phyloP scores from a whole-genome alignment of 2,113 vertebrate species.

The Perognathus longimembris region DNA sequence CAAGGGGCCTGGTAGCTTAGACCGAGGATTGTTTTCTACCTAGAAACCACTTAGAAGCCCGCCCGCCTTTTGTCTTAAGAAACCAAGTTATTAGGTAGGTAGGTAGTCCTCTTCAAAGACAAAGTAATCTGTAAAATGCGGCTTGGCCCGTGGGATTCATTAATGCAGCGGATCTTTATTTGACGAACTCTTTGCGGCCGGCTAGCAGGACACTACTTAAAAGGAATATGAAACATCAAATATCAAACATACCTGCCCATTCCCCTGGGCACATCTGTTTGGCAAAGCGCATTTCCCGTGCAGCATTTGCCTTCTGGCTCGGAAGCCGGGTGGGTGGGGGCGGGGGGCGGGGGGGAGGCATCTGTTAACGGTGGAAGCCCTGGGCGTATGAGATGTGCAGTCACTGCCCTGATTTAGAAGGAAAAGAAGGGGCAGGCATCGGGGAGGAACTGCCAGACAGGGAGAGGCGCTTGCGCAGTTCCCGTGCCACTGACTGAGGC shows the following conservation, averaged over 20 bases:
- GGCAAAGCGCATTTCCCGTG: not conserved
- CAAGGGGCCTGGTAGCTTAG: not conserved
- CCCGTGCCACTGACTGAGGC: not conserved
- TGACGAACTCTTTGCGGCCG: not conserved
- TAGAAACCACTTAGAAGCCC: not conserved
- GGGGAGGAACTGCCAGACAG: slow-evolving; percentile 49
- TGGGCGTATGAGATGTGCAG: not conserved
- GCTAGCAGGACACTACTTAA: not conserved
- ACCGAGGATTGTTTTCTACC: not conserved
- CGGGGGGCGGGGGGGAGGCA: slow-evolving; percentile 2
- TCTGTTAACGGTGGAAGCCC: slow-evolving; percentile 3
- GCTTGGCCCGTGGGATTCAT: not conserved
- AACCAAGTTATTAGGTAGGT: not conserved
- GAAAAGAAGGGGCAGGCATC: slow-evolving; percentile 39
- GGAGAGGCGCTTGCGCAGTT: slow-evolving; percentile 6
- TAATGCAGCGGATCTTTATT: not conserved
- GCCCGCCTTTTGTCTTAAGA: not conserved
- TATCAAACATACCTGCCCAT: no score
- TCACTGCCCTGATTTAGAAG: slow-evolving; percentile 49
- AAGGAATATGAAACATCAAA: not conserved
- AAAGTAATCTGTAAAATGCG: not conserved
- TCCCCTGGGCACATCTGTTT: slow-evolving; percentile 4
- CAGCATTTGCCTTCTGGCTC: not conserved
- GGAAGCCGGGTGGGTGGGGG: no score
- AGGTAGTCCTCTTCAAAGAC: not conserved